These are phyloP conservation scores for Caenorhabditis sp. DNA, from an alignment of 2,888 invertebrate genomes.

Conservation along the genomic window DNA sequence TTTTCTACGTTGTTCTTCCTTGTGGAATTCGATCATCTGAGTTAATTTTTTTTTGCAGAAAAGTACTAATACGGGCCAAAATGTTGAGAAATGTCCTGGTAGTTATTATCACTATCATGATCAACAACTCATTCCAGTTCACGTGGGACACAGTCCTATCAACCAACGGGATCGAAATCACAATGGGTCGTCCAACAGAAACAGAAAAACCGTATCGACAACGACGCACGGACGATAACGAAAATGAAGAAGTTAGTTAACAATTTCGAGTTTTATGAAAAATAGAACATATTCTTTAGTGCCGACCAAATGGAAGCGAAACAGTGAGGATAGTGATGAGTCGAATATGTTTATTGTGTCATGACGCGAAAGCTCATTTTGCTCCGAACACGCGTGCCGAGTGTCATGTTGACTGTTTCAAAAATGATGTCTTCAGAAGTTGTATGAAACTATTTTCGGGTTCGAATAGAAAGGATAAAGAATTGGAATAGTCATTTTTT, in stretches of 20 bases:
- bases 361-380: slow-evolving; percentile 47
- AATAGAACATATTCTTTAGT: too few relatives aligned
- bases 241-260: neutral
- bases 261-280: too few relatives aligned
- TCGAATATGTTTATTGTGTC: slow-evolving; percentile 51
- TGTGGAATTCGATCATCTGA: too few relatives aligned
- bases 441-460: slow-evolving; percentile 48
- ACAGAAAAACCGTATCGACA: neutral
- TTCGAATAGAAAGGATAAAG: too few relatives aligned
- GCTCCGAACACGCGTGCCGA: slow-evolving; percentile 42
- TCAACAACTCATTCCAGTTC: neutral
- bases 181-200: neutral
- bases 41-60: too few relatives aligned
- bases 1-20: too few relatives aligned
- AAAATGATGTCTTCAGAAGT: slow-evolving; percentile 24
- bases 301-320: slow-evolving; percentile 35
- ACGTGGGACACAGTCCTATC: neutral
- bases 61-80: neutral
- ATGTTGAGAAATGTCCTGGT: neutral
- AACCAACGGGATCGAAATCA: neutral
- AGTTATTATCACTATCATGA: neutral
- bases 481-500: too few relatives aligned
- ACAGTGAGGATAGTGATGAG: slow-evolving; percentile 52
- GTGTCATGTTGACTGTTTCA: slow-evolving; percentile 39
- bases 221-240: neutral